phyloP scores from a whole-genome alignment of 2,797 vertebrate genomes.

The Podarcis siculus region DNA sequence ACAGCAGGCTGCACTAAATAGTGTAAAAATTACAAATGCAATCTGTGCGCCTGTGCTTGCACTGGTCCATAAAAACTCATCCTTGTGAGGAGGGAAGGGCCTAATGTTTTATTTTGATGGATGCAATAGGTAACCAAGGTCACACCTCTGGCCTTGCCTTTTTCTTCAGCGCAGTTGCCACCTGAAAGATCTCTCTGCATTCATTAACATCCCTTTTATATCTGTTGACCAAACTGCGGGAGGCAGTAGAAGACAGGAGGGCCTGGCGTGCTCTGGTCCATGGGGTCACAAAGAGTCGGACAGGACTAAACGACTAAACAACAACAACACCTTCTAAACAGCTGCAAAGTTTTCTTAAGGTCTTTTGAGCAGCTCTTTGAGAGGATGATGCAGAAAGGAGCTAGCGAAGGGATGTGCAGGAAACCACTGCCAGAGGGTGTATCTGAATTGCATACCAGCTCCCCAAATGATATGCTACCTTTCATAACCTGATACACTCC shows the following conservation, averaged over 20 bases:
- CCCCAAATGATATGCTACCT: neutral
- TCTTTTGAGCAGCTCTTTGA: neutral
- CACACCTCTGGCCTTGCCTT: no score
- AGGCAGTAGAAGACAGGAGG: no score
- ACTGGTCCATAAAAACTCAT: neutral
- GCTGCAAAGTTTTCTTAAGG: neutral
- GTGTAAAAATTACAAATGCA: neutral
- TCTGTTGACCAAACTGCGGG: neutral
- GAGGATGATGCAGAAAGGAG: no score
- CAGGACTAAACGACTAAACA: no score
- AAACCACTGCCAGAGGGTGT: neutral
- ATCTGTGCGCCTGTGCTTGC: neutral
- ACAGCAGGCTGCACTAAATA: neutral
- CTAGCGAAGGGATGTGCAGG: neutral
- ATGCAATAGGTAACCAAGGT: neutral
- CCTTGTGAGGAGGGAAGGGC: no score
- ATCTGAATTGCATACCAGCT: neutral
- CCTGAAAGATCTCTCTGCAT: neutral
- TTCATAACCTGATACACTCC: neutral
- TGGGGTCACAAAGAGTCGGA: no score
- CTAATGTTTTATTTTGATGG: no score
- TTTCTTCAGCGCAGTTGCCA: neutral
- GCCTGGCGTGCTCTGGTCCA: no score
- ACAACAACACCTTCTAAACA: neutral
- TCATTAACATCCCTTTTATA: neutral